phyloP scores from a whole-genome alignment of 2,888 invertebrate genomes.

The Nomada ruficornis region DNA sequence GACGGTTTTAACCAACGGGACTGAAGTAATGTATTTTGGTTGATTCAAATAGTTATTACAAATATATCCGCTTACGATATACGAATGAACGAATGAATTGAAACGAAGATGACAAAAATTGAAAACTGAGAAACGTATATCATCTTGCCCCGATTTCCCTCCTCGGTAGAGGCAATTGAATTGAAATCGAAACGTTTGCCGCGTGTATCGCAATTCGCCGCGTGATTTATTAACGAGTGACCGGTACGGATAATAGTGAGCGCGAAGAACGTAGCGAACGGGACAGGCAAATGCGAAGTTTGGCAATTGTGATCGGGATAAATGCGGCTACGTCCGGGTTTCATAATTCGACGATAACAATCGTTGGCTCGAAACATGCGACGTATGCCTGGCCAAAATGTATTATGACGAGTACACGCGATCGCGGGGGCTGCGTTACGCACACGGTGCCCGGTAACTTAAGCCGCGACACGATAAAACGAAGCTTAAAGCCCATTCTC shows the following conservation, averaged over 20 bases:
- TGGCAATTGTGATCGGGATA: background rate
- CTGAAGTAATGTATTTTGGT: too few relatives aligned
- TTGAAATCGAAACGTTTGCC: background rate
- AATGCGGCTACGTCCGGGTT: conserved; percentile 13
- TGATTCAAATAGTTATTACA: too few relatives aligned
- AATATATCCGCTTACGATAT: too few relatives aligned
- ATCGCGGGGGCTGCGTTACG: conserved; percentile 67
- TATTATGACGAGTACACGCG: conserved; percentile 23
- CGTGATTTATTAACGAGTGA: background rate
- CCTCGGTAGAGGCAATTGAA: too few relatives aligned
- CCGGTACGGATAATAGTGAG: background rate
- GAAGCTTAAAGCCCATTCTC: conserved; percentile 75
- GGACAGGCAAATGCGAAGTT: background rate
- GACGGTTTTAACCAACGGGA: too few relatives aligned
- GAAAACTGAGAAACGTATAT: too few relatives aligned
- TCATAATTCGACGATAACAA: conserved; percentile 33
- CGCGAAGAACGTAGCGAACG: background rate
- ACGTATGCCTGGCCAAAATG: conserved; percentile 14
- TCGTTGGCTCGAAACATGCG: background rate
- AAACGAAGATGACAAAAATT: too few relatives aligned
- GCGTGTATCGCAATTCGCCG: too few relatives aligned
- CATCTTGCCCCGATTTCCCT: too few relatives aligned
- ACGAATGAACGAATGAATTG: too few relatives aligned
- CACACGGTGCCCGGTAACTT: conserved; percentile 75
- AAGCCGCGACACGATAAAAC: conserved; percentile 76